phyloP scores from a whole-genome alignment of 2,113 vertebrate genomes.

The Crotalus horridus region DNA sequence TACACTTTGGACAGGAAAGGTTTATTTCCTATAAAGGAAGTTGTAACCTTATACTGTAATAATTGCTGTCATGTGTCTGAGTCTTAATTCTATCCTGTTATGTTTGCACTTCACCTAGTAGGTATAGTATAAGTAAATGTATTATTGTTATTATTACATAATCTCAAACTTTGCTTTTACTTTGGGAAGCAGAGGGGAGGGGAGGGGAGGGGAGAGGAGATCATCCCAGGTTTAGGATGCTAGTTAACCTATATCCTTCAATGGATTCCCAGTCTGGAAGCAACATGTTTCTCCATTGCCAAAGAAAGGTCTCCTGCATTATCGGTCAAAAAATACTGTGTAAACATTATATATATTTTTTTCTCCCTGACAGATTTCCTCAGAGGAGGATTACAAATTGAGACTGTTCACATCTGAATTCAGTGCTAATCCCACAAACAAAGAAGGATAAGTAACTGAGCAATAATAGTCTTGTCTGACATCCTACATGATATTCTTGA shows the following conservation, averaged over 20 bases:
- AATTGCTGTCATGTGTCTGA: not conserved
- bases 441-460: not conserved
- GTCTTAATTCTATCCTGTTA: not conserved
- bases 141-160: not conserved
- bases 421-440: not conserved
- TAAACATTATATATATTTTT: not conserved
- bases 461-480: not conserved
- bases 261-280: not conserved
- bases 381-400: not conserved
- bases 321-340: not conserved
- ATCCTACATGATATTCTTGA: not conserved
- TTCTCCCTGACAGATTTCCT: not conserved
- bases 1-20: slow-evolving; percentile 8
- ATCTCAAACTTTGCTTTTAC: not conserved
- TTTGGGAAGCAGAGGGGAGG: not conserved
- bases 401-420: not conserved
- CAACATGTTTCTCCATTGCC: not conserved
- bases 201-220: too few species aligned
- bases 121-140: not conserved
- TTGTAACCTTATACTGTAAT: not conserved
- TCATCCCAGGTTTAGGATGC: not conserved
- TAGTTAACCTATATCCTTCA: not conserved
- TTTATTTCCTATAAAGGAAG: slow-evolving; percentile 1
- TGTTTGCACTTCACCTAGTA: not conserved
- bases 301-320: not conserved